Conservation (phyloP, 2,113 vertebrate species). For the Hippocampus comes region DNA sequence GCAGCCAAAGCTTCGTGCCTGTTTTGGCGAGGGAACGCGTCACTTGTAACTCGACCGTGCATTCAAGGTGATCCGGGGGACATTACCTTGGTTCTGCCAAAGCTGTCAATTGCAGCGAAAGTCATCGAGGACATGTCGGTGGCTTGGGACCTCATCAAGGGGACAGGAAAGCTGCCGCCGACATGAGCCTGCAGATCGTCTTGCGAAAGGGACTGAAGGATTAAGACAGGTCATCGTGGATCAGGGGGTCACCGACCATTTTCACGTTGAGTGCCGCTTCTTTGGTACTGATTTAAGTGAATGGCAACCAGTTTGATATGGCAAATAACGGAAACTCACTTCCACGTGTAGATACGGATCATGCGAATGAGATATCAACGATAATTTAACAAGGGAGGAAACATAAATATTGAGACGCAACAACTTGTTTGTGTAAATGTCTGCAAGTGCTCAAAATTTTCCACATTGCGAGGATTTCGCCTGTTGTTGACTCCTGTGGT, state of each 20-base stretch:
- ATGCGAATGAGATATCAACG: too few species aligned
- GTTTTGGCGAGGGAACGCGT: background rate
- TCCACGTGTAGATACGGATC: too few species aligned
- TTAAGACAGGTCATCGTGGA: background rate
- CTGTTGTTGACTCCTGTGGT: too few species aligned
- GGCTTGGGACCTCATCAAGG: slow-evolving; percentile 14
- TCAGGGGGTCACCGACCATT: background rate
- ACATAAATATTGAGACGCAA: too few species aligned
- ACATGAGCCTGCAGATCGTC: slow-evolving; percentile 41
- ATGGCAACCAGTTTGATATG: too few species aligned
- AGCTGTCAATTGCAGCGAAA: slow-evolving; percentile 32
- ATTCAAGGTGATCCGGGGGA: background rate
- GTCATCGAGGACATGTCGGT: slow-evolving; percentile 17
- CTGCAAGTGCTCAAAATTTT: too few species aligned
- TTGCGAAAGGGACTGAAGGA: slow-evolving; percentile 50
- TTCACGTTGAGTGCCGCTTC: background rate
- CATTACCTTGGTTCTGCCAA: slow-evolving; percentile 56
- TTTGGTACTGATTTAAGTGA: background rate
- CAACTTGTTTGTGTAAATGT: too few species aligned
- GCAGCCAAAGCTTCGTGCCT: slow-evolving; percentile 75
- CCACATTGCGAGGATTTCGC: too few species aligned
- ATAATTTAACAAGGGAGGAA: too few species aligned
- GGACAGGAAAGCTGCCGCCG: slow-evolving; percentile 28
- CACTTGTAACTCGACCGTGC: background rate
- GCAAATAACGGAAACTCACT: too few species aligned